Conservation (phyloP, 2,888 invertebrate species). For the Melitaea athalia region DNA sequence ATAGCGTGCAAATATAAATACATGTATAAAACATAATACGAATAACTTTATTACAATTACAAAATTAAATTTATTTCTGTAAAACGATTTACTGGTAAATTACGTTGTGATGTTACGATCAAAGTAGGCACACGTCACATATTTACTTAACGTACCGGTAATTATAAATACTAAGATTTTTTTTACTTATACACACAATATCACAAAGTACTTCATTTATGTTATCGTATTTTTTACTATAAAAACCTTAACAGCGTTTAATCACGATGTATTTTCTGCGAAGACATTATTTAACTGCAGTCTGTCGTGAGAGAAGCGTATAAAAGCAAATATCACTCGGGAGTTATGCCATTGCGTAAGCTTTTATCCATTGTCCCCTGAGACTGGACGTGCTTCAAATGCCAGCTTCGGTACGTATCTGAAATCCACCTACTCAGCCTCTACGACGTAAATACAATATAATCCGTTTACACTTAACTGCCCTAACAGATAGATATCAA, state of each 20-base stretch:
- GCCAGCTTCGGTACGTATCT: not conserved
- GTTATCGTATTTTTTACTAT: no score
- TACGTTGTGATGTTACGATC: no score
- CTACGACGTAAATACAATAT: not conserved
- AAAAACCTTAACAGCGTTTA: not conserved
- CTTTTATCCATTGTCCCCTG: slow-evolving; percentile 9
- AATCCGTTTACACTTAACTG: slow-evolving; percentile 2
- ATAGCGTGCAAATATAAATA: not conserved
- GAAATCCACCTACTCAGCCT: not conserved
- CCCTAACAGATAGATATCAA: not conserved
- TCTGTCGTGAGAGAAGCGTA: slow-evolving; percentile 1
- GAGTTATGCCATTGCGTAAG: slow-evolving; percentile 4
- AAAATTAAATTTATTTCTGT: no score
- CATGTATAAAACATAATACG: not conserved
- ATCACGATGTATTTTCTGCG: not conserved
- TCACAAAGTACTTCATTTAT: no score
- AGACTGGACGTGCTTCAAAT: slow-evolving; percentile 9
- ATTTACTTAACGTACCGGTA: no score
- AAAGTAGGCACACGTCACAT: no score
- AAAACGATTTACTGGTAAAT: no score
- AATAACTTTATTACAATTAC: no score
- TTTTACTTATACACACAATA: no score
- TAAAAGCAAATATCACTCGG: slow-evolving; percentile 1
- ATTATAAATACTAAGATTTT: no score
- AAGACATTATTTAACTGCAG: not conserved